Percentiles rank a stretch among this genome's conserved stretches.
Conservation (phyloP, 1,140 invertebrate genomes). For the Neodiprion virginianus region DNA sequence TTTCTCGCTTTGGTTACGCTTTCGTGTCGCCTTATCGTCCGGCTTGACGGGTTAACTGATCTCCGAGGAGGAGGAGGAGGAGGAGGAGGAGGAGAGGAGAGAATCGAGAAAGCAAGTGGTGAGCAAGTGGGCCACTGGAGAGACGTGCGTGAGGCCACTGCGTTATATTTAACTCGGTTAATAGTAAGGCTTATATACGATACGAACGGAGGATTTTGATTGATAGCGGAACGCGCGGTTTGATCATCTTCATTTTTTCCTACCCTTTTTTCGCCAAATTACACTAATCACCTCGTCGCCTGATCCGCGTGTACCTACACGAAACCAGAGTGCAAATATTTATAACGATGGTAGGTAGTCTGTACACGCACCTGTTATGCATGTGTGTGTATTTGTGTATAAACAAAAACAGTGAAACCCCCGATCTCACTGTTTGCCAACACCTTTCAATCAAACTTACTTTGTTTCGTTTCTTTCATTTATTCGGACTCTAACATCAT, state of each 20-base stretch:
- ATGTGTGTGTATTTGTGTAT: too few relatives aligned
- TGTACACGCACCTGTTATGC: too few relatives aligned
- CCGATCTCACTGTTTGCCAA: too few relatives aligned
- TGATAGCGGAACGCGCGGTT: neutral
- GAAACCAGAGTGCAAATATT: too few relatives aligned
- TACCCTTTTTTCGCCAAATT: too few relatives aligned
- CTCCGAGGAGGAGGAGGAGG: neutral
- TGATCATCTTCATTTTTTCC: neutral
- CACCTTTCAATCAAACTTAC: too few relatives aligned
- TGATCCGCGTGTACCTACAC: too few relatives aligned
- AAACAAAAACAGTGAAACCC: too few relatives aligned
- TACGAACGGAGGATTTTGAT: conserved; percentile 18
- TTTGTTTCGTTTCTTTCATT: too few relatives aligned
- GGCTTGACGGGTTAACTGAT: neutral
- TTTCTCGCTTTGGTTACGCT: conserved; percentile 25
- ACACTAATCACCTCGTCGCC: too few relatives aligned
- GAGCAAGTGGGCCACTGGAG: conserved; percentile 43
- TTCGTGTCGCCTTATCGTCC: conserved; percentile 23
- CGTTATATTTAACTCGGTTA: conserved; percentile 42
- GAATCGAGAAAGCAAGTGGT: conserved; percentile 8
- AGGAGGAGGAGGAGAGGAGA: neutral
- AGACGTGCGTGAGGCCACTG: conserved; percentile 31
- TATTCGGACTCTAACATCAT: too few relatives aligned
- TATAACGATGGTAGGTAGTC: too few relatives aligned
- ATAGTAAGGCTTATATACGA: conserved; percentile 28